phyloP scores from a whole-genome alignment of 2,797 vertebrate species.

The Otus scops region DNA sequence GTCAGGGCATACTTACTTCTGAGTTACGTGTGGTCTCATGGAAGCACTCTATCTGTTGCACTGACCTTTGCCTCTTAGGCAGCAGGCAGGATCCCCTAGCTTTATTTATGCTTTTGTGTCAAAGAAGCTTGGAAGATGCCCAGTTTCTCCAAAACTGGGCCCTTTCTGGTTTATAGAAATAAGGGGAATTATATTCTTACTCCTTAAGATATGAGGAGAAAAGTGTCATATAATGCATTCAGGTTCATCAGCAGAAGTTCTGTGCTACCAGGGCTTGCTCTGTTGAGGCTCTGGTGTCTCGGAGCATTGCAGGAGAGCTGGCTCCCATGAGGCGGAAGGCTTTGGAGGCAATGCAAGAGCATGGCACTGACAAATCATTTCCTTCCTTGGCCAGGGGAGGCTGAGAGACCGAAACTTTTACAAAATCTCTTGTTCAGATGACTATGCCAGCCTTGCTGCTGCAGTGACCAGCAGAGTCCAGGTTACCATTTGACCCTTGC shows the following conservation, averaged over 20 bases:
- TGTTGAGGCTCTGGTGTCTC: neutral
- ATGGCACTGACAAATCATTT: neutral
- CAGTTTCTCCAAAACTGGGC: neutral
- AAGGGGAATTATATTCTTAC: neutral
- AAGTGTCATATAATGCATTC: neutral
- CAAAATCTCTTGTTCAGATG: neutral
- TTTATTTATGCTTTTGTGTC: neutral
- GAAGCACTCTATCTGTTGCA: neutral
- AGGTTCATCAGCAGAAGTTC: neutral
- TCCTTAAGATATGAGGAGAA: neutral
- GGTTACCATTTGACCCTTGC: neutral
- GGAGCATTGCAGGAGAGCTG: accelerated
- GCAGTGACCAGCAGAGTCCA: neutral
- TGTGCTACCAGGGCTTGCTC: neutral
- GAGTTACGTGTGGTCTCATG: neutral
- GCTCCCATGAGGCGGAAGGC: accelerated
- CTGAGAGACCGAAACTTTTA: neutral
- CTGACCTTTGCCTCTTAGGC: neutral
- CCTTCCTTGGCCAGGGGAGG: neutral
- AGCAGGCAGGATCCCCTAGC: neutral
- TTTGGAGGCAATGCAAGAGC: neutral
- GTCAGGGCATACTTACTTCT: neutral
- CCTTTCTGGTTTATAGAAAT: neutral
- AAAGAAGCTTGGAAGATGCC: neutral
- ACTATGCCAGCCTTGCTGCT: neutral